Percentiles rank a stretch among this genome's conserved stretches.
Conservation (phyloP, 2,113 vertebrate species). For the Gallinago undulata region DNA sequence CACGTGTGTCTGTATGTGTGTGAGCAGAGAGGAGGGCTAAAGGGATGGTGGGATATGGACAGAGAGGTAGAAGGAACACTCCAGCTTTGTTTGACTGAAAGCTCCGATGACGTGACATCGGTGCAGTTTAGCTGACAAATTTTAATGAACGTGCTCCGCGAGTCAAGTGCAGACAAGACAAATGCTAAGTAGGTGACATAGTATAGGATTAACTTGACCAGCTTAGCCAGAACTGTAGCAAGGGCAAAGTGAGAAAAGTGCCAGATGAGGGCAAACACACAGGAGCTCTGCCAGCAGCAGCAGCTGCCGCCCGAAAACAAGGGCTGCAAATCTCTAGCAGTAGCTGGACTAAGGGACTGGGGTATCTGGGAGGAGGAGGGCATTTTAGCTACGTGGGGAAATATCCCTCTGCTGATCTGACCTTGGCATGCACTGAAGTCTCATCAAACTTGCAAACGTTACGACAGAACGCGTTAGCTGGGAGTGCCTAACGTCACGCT, state of each 20-base stretch:
- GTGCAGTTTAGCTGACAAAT: background rate
- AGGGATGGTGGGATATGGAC: accelerated
- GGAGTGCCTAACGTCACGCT: background rate
- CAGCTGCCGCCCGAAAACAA: constrained; percentile 50
- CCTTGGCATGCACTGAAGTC: background rate
- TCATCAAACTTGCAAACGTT: background rate
- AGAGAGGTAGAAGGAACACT: background rate
- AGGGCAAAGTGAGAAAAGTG: constrained; percentile 58
- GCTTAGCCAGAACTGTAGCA: constrained; percentile 49
- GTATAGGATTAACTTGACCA: constrained; percentile 56
- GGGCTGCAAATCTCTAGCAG: constrained; percentile 24
- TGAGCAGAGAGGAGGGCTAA: background rate
- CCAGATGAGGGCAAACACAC: constrained; percentile 48
- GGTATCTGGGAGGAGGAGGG: background rate
- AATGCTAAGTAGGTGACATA: constrained; percentile 58
- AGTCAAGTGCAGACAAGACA: constrained; percentile 46
- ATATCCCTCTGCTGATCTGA: background rate
- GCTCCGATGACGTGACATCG: accelerated
- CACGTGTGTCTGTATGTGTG: background rate
- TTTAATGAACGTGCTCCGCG: background rate
- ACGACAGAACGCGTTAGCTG: background rate
- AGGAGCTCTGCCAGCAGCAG: constrained; percentile 54
- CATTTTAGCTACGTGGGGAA: background rate
- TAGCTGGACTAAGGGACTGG: background rate
- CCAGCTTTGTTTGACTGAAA: background rate